Percentiles rank a stretch among this genome's conserved stretches.
Evolutionary conservation across 2,888 invertebrate species (phyloP).

Genomic region (Heliconius sara): DNA sequence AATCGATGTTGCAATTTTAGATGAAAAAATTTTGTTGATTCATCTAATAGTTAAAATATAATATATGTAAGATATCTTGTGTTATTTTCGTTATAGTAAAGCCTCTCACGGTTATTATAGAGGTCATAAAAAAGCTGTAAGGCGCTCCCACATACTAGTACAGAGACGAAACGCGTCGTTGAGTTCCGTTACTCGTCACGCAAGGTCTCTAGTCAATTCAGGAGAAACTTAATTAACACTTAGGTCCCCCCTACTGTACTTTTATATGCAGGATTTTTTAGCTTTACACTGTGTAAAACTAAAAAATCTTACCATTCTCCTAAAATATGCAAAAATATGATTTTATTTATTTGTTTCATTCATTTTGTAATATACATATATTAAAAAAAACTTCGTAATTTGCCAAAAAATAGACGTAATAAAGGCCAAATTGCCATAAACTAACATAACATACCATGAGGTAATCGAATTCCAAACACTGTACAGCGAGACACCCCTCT

Average conservation of each 20-base stretch:
- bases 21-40: neutral
- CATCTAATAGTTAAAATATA: neutral
- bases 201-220: neutral
- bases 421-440: neutral
- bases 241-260: neutral
- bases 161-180: neutral
- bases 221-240: neutral
- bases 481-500: neutral
- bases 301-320: no score
- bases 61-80: no score
- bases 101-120: no score
- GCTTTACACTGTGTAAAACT: neutral
- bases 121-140: neutral
- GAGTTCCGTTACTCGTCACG: neutral
- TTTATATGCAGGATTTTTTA: neutral
- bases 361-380: no score
- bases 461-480: neutral
- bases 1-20: constrained; percentile 5
- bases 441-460: neutral
- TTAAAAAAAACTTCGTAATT: neutral
- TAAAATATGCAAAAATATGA: no score
- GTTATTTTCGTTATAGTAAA: no score
- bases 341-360: no score
- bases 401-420: neutral
- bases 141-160: neutral